Conservation (phyloP, 2,113 vertebrate species). For the Eudyptes chrysolophus region DNA sequence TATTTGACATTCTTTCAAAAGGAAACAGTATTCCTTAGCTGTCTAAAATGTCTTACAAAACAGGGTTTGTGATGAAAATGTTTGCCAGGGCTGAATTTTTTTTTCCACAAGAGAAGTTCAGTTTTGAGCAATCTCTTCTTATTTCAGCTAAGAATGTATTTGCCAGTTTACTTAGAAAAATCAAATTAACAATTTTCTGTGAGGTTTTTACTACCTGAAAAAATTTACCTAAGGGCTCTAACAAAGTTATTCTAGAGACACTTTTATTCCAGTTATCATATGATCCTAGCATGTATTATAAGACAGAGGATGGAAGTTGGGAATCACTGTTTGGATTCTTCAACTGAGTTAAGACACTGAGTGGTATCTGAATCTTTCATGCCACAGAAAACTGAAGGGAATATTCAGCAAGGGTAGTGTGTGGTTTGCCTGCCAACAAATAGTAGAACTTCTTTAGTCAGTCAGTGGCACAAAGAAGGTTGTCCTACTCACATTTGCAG, state of each 20-base stretch:
- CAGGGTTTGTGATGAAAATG: background rate
- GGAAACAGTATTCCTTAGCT: background rate
- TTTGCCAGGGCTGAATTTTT: background rate
- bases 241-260: background rate
- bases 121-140: accelerated
- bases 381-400: background rate
- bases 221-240: background rate
- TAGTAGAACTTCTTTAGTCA: background rate
- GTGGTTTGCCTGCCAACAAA: background rate
- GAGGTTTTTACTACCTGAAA: background rate
- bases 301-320: background rate
- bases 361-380: background rate
- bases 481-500: background rate
- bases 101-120: background rate
- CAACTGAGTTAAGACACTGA: background rate
- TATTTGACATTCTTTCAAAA: background rate
- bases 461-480: background rate
- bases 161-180: background rate
- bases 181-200: background rate
- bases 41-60: background rate
- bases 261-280: background rate
- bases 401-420: background rate
- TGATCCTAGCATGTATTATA: background rate
- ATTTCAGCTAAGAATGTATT: background rate
- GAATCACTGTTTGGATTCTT: background rate